These are phyloP conservation scores for Orientallactaga bullata DNA, from an alignment of 2,113 vertebrate genomes.

Conservation along the genomic window DNA sequence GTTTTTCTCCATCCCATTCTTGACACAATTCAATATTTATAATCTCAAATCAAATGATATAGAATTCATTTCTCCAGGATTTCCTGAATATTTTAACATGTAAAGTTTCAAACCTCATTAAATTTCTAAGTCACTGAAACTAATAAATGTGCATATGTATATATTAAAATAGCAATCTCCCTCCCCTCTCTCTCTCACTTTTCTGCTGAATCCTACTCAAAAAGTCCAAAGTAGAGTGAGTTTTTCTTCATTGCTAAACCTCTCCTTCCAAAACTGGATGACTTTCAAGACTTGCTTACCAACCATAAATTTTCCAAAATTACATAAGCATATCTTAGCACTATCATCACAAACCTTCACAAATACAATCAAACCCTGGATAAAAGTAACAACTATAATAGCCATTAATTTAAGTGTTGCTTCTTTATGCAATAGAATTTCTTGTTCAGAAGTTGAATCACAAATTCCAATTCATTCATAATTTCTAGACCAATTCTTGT, in stretches of 20 bases:
- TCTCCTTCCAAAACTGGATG: background rate
- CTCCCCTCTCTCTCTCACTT: background rate
- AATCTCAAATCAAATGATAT: background rate
- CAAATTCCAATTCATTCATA: background rate
- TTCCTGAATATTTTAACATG: background rate
- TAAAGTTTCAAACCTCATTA: background rate
- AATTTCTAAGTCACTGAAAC: background rate
- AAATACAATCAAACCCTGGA: background rate
- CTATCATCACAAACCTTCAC: background rate
- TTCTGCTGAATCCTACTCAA: background rate
- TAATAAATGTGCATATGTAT: background rate
- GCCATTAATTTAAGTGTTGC: background rate
- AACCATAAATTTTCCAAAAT: slow-evolving; percentile 21
- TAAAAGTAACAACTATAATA: background rate
- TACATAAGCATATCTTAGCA: background rate
- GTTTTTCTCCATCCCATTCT: background rate
- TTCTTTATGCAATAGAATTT: background rate
- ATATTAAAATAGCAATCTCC: background rate
- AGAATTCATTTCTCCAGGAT: background rate
- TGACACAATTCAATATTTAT: background rate
- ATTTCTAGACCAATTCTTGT: slow-evolving; percentile 1
- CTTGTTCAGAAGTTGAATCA: background rate
- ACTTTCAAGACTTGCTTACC: background rate
- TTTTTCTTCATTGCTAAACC: background rate
- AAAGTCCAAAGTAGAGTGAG: background rate